Evolutionary conservation across 2,797 vertebrate genomes (phyloP), one percentile per base, ranked within the genome.

Genomic region (Scleropages formosus): DNA sequence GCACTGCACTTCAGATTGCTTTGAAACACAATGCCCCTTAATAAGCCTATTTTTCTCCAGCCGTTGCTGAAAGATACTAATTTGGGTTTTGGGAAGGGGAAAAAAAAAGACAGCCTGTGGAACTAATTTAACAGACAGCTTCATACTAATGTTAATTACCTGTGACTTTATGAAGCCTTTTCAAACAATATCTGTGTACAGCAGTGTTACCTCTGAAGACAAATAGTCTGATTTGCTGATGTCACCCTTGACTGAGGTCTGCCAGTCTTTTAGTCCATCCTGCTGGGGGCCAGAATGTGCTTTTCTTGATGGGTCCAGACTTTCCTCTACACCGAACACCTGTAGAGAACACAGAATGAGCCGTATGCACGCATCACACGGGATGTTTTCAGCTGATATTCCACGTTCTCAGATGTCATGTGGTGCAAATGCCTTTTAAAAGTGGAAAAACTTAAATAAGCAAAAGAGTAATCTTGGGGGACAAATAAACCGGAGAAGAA

Each of bases 291-390:
- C 92, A 83, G 88, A 90, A 79, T 91, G 91, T 84, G 92, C 82
- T 84, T 90, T 88, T 89, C 87, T 82, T 80, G 90, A 89, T 78
- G 93, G 91, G 90, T 93, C 93, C 85, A 93, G 93, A 87, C 92
- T 94, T 87, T 90, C 94, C 91, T 96, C 93, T 86, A 98, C 92
- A 85, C 96, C 96, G 89, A 98, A 98, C 81, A 98, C 96, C 96
- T 98, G 89, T 78, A 87, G 60, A 77, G 78, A 68, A 26, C 9
- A 68, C 31, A 22, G n/a, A 47, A 68, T 39, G 46, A 47, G 13
- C 12, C 10, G 22, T 68, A 47, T 46, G 9, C 46, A 0, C 20
- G 68, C 46, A 4, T 24, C 4, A 46, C 18, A 8, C 1, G 46
- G 46, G 31, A 39, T 39, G 2, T 39, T 39, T 39, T 39, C 31